Percentiles rank a stretch among this genome's conserved stretches.
Conservation (phyloP, 92 coral and sea anemone species). For the Siderastrea radians region DNA sequence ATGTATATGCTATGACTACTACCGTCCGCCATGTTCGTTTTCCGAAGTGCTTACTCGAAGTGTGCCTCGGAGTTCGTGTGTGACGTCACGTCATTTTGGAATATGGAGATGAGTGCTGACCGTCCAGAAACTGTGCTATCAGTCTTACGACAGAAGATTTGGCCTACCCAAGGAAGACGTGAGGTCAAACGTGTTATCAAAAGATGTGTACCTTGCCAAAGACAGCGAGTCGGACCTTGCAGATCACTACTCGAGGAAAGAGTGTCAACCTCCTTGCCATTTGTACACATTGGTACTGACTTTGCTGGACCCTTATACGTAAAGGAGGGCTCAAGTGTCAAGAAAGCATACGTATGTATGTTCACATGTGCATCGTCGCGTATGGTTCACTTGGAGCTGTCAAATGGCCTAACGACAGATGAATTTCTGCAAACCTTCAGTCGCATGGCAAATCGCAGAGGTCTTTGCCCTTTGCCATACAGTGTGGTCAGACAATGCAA, state of each 20-base stretch:
- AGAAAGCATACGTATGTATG: slow-evolving; percentile 57
- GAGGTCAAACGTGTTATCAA: slow-evolving; percentile 32
- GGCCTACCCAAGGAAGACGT: slow-evolving; percentile 58
- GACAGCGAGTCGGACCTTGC: slow-evolving; percentile 33
- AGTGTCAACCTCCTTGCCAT: slow-evolving; percentile 40
- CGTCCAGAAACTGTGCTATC: slow-evolving; percentile 36
- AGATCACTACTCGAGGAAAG: slow-evolving; percentile 54
- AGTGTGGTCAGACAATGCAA: too few relatives aligned
- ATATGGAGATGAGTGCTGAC: too few relatives aligned
- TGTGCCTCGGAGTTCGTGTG: too few relatives aligned
- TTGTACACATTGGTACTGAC: slow-evolving; percentile 44
- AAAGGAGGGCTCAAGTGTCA: slow-evolving; percentile 4
- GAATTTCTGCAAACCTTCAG: slow-evolving; percentile 57
- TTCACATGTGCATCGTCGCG: slow-evolving; percentile 50
- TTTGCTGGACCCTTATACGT: slow-evolving; percentile 45
- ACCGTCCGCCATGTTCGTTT: too few relatives aligned
- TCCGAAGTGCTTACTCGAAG: too few relatives aligned
- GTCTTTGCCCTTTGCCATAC: background rate
- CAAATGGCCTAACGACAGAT: slow-evolving; percentile 42
- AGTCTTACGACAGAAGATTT: slow-evolving; percentile 27
- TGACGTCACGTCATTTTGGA: too few relatives aligned
- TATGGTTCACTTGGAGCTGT: slow-evolving; percentile 59
- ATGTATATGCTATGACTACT: too few relatives aligned
- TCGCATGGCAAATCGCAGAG: slow-evolving; percentile 50
- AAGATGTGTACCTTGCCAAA: slow-evolving; percentile 42